These are phyloP conservation scores for Microcebus lehilahytsara DNA, from an alignment of 2,113 vertebrate genomes.

Conservation along the genomic window DNA sequence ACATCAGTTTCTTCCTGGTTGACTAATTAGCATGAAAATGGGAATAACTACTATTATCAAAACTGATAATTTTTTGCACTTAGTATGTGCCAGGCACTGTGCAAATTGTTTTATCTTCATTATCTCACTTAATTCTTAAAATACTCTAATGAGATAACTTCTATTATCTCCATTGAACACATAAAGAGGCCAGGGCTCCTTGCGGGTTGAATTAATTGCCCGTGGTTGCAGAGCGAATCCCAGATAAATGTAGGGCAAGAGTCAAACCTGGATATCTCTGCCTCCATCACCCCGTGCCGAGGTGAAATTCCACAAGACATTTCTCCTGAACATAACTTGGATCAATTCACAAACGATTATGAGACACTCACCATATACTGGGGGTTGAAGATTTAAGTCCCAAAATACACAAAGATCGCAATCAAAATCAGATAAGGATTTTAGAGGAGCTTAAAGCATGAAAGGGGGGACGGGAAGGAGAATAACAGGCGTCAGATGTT, in stretches of 20 bases:
- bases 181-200: background rate
- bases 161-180: background rate
- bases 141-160: background rate
- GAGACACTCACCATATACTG: background rate
- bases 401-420: background rate
- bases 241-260: background rate
- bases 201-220: background rate
- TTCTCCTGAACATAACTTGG: background rate
- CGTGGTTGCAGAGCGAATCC: accelerated
- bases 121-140: background rate
- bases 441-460: background rate
- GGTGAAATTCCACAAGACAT: background rate
- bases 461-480: background rate
- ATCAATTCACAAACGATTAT: background rate
- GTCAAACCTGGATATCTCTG: background rate
- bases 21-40: background rate
- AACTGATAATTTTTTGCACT: background rate
- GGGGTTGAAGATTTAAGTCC: background rate
- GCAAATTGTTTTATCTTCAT: background rate
- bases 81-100: background rate
- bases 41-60: background rate
- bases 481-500: accelerated
- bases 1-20: background rate
- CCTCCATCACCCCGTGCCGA: background rate
- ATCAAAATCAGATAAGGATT: background rate